These are phyloP conservation scores for Melanotus villosus DNA, from an alignment of 2,888 invertebrate genomes.

Conservation along the genomic window DNA sequence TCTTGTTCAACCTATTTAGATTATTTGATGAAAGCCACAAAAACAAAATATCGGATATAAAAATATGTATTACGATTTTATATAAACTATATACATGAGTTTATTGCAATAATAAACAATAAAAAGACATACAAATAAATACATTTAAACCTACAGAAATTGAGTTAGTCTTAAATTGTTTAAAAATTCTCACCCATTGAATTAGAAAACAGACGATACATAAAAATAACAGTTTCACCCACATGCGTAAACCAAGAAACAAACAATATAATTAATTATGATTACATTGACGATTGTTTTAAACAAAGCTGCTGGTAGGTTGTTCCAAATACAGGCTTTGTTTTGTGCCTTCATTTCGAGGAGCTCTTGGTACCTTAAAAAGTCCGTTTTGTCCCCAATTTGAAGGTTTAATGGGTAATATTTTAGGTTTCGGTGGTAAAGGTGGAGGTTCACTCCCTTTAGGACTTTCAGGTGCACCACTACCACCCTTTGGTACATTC, in stretches of 20 bases:
- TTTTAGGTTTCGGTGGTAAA: constrained; percentile 82
- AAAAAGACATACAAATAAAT: constrained; percentile 17
- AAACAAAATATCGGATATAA: too few relatives aligned
- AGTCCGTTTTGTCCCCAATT: constrained; percentile 71
- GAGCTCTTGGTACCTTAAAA: constrained; percentile 54
- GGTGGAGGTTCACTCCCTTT: constrained; percentile 74
- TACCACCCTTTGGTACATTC: constrained; percentile 46
- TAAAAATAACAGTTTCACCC: background rate
- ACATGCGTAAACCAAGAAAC: background rate
- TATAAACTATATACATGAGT: constrained; percentile 19
- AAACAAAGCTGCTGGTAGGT: constrained; percentile 78
- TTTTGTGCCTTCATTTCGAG: constrained; percentile 44
- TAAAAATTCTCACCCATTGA: constrained; percentile 6
- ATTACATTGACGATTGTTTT: constrained; percentile 49
- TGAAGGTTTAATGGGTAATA: constrained; percentile 75
- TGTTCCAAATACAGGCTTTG: constrained; percentile 72
- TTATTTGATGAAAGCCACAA: too few relatives aligned
- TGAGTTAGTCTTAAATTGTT: constrained; percentile 15
- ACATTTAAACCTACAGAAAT: constrained; percentile 14
- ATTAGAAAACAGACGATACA: background rate
- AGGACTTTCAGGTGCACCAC: constrained; percentile 40
- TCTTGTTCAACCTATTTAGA: too few relatives aligned
- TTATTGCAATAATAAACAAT: background rate
- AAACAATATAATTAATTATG: background rate
- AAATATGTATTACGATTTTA: constrained; percentile 14